phyloP scores from a whole-genome alignment of 2,113 vertebrate species.

The Myxocyprinus asiaticus region DNA sequence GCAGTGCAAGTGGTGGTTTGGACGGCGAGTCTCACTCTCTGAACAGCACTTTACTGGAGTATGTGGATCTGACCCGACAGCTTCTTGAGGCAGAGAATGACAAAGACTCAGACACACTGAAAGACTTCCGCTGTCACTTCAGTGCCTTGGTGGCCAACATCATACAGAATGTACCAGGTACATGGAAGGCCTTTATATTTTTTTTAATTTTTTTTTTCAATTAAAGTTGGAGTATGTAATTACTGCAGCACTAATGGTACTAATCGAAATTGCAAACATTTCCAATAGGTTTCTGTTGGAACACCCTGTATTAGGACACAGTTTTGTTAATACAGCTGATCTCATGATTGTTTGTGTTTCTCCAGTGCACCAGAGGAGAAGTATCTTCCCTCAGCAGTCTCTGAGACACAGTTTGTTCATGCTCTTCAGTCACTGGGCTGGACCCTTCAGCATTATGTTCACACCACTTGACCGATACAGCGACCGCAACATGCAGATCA shows the following conservation, averaged over 20 bases:
- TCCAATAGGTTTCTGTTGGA: neutral
- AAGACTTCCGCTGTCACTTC: slow-evolving; percentile 98
- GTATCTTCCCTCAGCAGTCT: slow-evolving; percentile 96
- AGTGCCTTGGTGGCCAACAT: slow-evolving; percentile 99
- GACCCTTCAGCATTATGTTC: slow-evolving; percentile 99
- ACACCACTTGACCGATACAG: slow-evolving; percentile 98
- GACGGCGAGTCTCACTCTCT: slow-evolving; percentile 97
- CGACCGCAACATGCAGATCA: slow-evolving; percentile 97
- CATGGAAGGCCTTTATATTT: neutral
- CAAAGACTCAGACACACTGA: slow-evolving; percentile 96
- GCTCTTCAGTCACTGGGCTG: slow-evolving; percentile 99
- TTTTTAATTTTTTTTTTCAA: too few species aligned
- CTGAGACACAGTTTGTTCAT: slow-evolving; percentile 98
- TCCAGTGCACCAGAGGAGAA: slow-evolving; percentile 96
- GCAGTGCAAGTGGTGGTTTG: slow-evolving; percentile 92
- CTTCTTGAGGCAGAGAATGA: slow-evolving; percentile 98
- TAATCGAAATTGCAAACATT: neutral
- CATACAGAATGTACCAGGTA: slow-evolving; percentile 99
- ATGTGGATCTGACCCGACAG: slow-evolving; percentile 95
- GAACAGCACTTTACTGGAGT: slow-evolving; percentile 93
- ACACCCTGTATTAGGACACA: neutral
- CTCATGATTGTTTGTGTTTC: slow-evolving; percentile 24
- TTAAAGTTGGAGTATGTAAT: neutral
- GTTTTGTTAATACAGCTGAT: neutral
- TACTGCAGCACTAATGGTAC: neutral